These are phyloP conservation scores for Acanthococcus lagerstroemiae DNA, from an alignment of 2,888 invertebrate genomes.

Conservation along the genomic window DNA sequence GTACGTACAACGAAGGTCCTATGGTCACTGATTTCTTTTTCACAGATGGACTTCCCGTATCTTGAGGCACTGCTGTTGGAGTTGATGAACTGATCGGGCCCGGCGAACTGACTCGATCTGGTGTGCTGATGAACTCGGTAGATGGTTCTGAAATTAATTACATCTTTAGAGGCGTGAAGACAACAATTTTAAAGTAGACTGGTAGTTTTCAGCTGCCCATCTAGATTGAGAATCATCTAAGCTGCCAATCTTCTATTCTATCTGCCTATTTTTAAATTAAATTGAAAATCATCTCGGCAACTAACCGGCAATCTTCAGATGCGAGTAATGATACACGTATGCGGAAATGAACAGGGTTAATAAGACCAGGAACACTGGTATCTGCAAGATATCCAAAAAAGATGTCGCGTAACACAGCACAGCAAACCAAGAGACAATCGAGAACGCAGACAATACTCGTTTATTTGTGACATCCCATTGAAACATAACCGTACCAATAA, in stretches of 20 bases:
- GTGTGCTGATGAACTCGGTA: too few relatives aligned
- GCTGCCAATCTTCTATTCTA: too few relatives aligned
- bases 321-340: constrained; percentile 21
- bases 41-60: background rate
- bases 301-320: too few relatives aligned
- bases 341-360: constrained; percentile 21
- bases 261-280: too few relatives aligned
- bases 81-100: too few relatives aligned
- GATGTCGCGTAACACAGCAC: constrained; percentile 35
- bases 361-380: constrained; percentile 33
- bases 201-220: too few relatives aligned
- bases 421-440: constrained; percentile 35
- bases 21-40: background rate
- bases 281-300: too few relatives aligned
- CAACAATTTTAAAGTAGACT: too few relatives aligned
- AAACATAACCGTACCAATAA: constrained; percentile 2
- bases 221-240: too few relatives aligned
- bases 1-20: background rate
- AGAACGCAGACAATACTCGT: constrained; percentile 19
- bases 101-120: too few relatives aligned
- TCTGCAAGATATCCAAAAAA: constrained; percentile 33
- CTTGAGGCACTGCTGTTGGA: background rate
- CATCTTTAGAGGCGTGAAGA: too few relatives aligned
- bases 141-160: too few relatives aligned
- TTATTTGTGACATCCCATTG: constrained; percentile 7